phyloP scores from a whole-genome alignment of 1,140 invertebrate genomes.

The Tetramorium simillimum region DNA sequence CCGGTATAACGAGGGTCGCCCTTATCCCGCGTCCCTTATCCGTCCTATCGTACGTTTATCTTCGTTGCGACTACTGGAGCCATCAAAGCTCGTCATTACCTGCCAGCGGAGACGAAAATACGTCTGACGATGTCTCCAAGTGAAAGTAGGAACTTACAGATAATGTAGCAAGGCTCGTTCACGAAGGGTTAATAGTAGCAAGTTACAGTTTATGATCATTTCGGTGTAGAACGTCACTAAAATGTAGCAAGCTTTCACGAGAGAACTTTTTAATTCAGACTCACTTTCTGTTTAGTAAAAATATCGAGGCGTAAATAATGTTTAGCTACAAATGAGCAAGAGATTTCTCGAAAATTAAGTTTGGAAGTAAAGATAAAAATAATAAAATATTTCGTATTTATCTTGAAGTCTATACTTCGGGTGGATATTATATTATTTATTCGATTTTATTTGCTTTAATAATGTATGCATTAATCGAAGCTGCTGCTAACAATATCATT shows the following conservation, averaged over 20 bases:
- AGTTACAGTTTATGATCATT: not conserved
- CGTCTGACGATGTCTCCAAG: slow-evolving; percentile 50
- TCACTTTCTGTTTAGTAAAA: not conserved
- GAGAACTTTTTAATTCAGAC: not conserved
- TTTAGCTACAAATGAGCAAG: not conserved
- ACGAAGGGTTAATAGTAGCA: not conserved
- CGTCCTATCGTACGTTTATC: slow-evolving; percentile 50
- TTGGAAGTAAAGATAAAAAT: not conserved
- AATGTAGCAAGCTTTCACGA: not conserved
- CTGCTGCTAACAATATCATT: not conserved
- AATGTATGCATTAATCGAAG: not conserved
- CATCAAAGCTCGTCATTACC: slow-evolving; percentile 67
- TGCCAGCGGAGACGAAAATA: slow-evolving; percentile 60
- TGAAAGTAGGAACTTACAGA: slow-evolving; percentile 20
- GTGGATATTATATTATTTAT: not conserved
- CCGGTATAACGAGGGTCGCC: slow-evolving; percentile 76
- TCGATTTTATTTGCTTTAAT: not conserved
- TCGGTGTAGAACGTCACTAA: not conserved
- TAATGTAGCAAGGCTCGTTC: not conserved
- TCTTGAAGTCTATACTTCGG: not conserved
- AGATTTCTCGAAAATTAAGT: not conserved
- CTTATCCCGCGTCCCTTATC: slow-evolving; percentile 46
- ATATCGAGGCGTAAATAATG: not conserved
- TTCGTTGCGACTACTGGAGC: slow-evolving; percentile 42
- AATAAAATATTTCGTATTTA: not conserved